Percentiles rank a stretch among this genome's conserved stretches.
Conservation (phyloP, 2,113 vertebrate genomes). For the Sturnus vulgaris region DNA sequence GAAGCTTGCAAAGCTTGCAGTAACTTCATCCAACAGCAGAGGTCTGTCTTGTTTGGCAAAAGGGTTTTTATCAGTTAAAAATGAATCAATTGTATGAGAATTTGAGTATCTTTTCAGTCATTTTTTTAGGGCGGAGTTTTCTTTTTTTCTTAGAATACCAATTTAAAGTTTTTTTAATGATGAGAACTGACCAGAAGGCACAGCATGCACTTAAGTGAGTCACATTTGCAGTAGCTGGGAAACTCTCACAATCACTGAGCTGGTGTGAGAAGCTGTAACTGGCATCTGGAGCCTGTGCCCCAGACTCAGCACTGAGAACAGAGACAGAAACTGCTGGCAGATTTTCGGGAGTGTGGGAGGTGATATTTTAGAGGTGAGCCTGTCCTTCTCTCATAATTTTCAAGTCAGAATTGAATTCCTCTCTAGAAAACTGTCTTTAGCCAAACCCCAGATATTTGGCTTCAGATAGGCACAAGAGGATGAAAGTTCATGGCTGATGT, state of each 20-base stretch:
- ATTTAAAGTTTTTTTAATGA: not conserved
- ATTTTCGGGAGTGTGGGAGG: not conserved
- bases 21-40: not conserved
- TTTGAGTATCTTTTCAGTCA: not conserved
- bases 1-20: not conserved
- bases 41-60: constrained; percentile 22
- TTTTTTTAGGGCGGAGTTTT: not conserved
- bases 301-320: not conserved
- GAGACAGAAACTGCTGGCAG: not conserved
- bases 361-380: not conserved
- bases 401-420: not conserved
- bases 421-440: not conserved
- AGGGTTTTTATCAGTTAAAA: not conserved
- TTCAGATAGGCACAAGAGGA: not conserved
- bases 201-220: accelerated
- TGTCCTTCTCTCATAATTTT: not conserved
- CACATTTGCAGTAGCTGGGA: not conserved
- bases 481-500: not conserved
- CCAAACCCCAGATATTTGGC: not conserved
- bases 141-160: not conserved
- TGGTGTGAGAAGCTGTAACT: not conserved
- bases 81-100: not conserved
- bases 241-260: not conserved
- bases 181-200: not conserved
- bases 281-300: not conserved